phyloP scores from a whole-genome alignment of 2,113 vertebrate genomes.

The Eulemur rufifrons region DNA sequence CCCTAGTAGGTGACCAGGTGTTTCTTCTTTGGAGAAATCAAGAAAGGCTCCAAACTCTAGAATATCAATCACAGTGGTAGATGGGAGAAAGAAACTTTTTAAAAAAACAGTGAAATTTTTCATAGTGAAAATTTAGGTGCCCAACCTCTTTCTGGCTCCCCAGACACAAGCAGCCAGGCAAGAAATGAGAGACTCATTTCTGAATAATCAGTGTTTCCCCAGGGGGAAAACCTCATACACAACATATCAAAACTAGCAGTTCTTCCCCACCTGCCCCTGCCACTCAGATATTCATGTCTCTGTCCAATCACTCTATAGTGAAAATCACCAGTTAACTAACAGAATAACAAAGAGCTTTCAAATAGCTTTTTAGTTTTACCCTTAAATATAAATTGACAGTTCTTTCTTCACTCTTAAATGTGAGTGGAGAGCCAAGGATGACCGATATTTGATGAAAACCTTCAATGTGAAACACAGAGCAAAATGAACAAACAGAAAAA shows the following conservation, averaged over 20 bases:
- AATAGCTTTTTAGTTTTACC: background rate
- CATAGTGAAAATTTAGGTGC: background rate
- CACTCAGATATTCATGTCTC: background rate
- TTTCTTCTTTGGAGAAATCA: background rate
- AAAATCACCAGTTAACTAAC: background rate
- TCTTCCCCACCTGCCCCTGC: no score
- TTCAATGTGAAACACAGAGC: background rate
- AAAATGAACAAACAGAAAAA: slow-evolving; percentile 3
- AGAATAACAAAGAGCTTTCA: background rate
- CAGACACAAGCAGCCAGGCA: background rate
- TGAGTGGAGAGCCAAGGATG: background rate
- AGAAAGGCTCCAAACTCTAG: background rate
- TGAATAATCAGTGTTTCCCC: background rate
- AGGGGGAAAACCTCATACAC: background rate
- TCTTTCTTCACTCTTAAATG: slow-evolving; percentile 1
- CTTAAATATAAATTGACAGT: background rate
- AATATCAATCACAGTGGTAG: background rate
- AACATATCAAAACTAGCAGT: background rate
- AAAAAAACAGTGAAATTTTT: background rate
- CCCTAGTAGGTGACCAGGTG: background rate
- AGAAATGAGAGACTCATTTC: background rate
- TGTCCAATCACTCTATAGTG: background rate
- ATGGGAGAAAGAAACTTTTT: background rate
- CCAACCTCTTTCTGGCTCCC: background rate
- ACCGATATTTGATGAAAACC: background rate